Evolutionary conservation across 2,113 vertebrate species (phyloP).

Genomic region (Entelurus aequoreus): DNA sequence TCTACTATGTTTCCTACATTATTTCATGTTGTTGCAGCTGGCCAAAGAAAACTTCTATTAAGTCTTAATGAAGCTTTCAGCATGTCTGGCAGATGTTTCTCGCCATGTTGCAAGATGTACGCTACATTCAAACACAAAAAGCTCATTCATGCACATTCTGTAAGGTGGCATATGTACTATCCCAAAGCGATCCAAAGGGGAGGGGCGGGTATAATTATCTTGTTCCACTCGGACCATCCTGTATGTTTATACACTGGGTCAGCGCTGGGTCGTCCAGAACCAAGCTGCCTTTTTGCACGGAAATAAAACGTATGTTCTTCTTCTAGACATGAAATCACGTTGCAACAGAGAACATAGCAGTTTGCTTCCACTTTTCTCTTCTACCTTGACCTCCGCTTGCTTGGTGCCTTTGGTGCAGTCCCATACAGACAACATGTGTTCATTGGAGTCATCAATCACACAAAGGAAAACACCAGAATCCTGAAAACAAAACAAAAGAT

Average conservation of each 20-base stretch:
- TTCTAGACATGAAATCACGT: not conserved
- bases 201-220: conserved; percentile 34
- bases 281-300: not conserved
- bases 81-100: not conserved
- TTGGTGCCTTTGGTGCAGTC: conserved; percentile 80
- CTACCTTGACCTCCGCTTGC: conserved; percentile 82
- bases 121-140: conserved; percentile 21
- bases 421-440: conserved; percentile 90
- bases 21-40: not conserved
- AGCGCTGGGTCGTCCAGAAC: conserved; percentile 1
- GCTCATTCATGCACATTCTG: conserved; percentile 29
- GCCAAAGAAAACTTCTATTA: not conserved
- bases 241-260: conserved; percentile 24
- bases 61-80: not conserved
- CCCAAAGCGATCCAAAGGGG: conserved; percentile 13
- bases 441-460: conserved; percentile 88
- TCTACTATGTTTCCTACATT: not conserved
- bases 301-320: not conserved
- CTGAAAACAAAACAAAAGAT: conserved; percentile 47
- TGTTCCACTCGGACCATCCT: conserved; percentile 33
- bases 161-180: conserved; percentile 32
- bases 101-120: not conserved
- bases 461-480: conserved; percentile 80
- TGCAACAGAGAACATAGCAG: too few species aligned
- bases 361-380: not conserved